phyloP scores from a whole-genome alignment of 2,888 invertebrate genomes.

The Pterostichus madidus region DNA sequence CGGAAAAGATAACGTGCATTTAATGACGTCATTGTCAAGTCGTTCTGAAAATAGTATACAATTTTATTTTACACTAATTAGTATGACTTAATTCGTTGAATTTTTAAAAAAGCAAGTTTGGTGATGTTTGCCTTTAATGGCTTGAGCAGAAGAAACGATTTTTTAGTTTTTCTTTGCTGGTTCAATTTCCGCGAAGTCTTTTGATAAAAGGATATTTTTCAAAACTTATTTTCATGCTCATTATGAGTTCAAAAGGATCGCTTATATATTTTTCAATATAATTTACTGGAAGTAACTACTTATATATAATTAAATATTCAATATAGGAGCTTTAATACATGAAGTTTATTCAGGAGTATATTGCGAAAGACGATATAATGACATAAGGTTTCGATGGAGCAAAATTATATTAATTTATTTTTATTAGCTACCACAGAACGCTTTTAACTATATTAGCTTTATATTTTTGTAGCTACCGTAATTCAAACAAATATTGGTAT shows the following conservation, averaged over 20 bases:
- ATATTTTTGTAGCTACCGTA: not conserved
- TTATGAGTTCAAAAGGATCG: slow-evolving; percentile 13
- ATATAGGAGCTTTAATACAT: not conserved
- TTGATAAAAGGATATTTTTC: slow-evolving; percentile 5
- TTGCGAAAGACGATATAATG: not conserved
- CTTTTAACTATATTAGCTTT: slow-evolving; percentile 4
- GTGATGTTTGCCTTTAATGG: not conserved
- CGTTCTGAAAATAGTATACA: not conserved
- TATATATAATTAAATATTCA: slow-evolving; percentile 2
- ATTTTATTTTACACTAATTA: slow-evolving; percentile 4
- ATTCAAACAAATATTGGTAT: slow-evolving; percentile 25
- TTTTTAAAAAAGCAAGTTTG: not conserved
- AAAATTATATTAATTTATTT: not conserved
- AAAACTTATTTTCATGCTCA: slow-evolving; percentile 6
- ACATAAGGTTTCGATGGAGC: not conserved
- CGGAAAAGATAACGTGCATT: no score
- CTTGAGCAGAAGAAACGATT: not conserved
- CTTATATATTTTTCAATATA: slow-evolving; percentile 18
- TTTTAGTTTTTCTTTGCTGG: slow-evolving; percentile 31
- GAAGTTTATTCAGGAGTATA: no score
- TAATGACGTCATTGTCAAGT: not conserved
- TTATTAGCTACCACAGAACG: slow-evolving; percentile 34
- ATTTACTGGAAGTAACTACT: slow-evolving; percentile 19
- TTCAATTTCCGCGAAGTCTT: slow-evolving; percentile 10
- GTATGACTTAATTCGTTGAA: not conserved